A percentile compares a stretch with the other conserved stretches of the same genome.
phyloP scores from a whole-genome alignment of 2,797 vertebrate species.

The Loriculus beryllinus region DNA sequence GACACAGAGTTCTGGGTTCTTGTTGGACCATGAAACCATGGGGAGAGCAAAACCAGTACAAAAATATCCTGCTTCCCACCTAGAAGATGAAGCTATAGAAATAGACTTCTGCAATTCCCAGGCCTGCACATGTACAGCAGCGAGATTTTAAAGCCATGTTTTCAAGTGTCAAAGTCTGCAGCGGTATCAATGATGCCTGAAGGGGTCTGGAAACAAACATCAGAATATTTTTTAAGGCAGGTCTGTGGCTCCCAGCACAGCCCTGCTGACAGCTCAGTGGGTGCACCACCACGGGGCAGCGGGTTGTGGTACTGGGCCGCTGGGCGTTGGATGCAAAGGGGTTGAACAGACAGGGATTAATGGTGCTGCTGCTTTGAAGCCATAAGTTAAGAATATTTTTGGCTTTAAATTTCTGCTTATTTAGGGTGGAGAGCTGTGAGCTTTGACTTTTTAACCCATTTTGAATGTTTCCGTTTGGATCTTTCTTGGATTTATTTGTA shows the following conservation, averaged over 20 bases:
- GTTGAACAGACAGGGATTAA: not conserved
- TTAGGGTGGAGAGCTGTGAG: not conserved
- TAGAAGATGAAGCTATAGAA: not conserved
- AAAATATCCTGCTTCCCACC: not conserved
- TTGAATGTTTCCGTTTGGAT: not conserved
- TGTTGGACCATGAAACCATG: not conserved
- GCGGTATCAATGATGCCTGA: not conserved
- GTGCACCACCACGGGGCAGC: accelerated
- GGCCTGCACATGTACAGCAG: not conserved
- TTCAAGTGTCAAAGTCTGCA: not conserved
- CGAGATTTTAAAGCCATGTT: not conserved
- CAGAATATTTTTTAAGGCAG: not conserved
- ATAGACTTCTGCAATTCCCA: not conserved
- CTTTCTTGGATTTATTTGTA: not conserved
- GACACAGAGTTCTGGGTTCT: not conserved
- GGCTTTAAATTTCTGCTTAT: not conserved
- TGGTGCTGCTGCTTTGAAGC: not conserved
- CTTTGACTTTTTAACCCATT: not conserved
- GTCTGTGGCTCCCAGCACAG: not conserved
- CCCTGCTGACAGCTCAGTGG: not conserved
- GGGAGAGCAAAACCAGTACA: not conserved
- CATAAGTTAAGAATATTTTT: not conserved
- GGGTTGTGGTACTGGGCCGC: accelerated
- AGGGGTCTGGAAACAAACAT: not conserved
- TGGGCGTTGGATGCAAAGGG: not conserved